phyloP scores from a whole-genome alignment of 1,140 invertebrate species.

The Ladona fulva region DNA sequence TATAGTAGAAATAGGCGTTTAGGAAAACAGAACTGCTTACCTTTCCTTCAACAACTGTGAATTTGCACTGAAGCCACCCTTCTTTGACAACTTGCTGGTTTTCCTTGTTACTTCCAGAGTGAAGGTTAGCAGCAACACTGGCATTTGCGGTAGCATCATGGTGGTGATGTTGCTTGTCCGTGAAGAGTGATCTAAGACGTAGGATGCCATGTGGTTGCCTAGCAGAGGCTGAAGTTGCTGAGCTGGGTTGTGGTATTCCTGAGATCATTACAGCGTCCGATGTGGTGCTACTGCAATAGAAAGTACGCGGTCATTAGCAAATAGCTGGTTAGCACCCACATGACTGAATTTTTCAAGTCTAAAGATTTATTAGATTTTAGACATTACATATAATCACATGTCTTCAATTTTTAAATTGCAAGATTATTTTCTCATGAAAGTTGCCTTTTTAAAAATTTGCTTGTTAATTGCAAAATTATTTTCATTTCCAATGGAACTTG shows the following conservation, averaged over 20 bases:
- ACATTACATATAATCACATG: too few species aligned
- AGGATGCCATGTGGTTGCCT: not conserved
- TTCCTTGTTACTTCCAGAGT: conserved; percentile 18
- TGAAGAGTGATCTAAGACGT: not conserved
- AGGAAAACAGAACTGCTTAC: conserved; percentile 36
- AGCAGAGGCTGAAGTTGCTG: not conserved
- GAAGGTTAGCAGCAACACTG: not conserved
- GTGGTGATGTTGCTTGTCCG: not conserved
- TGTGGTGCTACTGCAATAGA: not conserved
- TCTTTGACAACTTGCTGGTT: conserved; percentile 33
- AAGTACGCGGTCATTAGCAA: too few species aligned
- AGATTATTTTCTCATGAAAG: too few species aligned
- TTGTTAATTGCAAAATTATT: too few species aligned
- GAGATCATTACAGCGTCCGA: not conserved
- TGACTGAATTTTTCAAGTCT: too few species aligned
- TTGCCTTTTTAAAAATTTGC: too few species aligned
- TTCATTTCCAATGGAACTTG: too few species aligned
- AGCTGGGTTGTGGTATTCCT: not conserved
- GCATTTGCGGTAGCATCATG: not conserved
- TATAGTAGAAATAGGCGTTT: not conserved
- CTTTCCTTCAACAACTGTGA: conserved; percentile 70
- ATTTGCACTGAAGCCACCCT: conserved; percentile 69
- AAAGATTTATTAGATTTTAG: too few species aligned
- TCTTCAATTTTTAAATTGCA: too few species aligned
- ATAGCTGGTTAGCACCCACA: too few species aligned